Evolutionary conservation across 2,113 vertebrate species (phyloP), one percentile per base, ranked within the genome.

Genomic region (Ginglymostoma cirratum): DNA sequence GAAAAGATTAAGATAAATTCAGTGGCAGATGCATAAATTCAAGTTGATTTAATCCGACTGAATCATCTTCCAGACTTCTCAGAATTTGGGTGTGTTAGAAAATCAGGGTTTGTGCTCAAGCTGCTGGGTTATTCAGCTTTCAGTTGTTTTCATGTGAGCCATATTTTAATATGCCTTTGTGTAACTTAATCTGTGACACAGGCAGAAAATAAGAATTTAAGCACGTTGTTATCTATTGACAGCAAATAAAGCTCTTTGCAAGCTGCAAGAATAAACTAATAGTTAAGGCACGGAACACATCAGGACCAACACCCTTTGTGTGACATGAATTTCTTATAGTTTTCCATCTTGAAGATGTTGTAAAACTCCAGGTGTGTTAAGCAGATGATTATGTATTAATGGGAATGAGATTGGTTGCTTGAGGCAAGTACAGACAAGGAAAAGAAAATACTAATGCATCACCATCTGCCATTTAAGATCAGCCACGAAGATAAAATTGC

Each of bases 381-480:
- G 94, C 38, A 95, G 69, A 95, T 69, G 27, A 48, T 52, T 95
- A 0, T 69, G 45, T 42, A 30, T 95, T 52, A 95, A 95, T 70
- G 69, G 48, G 69, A 72, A 72, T 95, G 67, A 72, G 21, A 69
- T 72, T 72, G 24, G 67, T 52, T 95, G 67, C 94, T 69, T 23
- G 27, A 95, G 69, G 94, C 94, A 95, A 69, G 69, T 17, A 94
- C 38, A 94, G 93, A 70, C 65, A 70, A 52, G 69, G 93, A 95
- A 72, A 69, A 24, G 67, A 72, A 90, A 90, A 90, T 90, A 17
- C 69, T 95, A 72, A 95, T 72, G 67, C 70, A 48, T 95, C 52
- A 72, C 42, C 67, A 95, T 67, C 94, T 95, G 67, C 67, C 27
- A 23, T 95, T 72, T 52, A 95, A 72, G 94, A 95, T 95, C 93